Conservation (phyloP, 2,797 vertebrate genomes). For the Rhodeus uyekii region DNA sequence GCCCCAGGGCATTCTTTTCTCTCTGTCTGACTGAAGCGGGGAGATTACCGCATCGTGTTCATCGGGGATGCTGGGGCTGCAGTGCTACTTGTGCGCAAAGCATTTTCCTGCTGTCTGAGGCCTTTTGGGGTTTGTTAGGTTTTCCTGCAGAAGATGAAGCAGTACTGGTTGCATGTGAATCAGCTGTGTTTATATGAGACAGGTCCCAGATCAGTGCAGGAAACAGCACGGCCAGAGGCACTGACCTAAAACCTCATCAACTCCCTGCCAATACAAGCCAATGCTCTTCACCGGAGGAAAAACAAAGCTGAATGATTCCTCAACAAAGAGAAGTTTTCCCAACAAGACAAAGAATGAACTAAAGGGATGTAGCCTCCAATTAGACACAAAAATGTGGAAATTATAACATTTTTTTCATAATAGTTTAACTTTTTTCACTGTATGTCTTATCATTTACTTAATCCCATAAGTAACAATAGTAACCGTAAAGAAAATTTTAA, state of each 20-base stretch:
- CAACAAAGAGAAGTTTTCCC: neutral
- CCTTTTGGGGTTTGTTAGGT: slow-evolving; percentile 45
- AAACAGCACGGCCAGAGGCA: slow-evolving; percentile 36
- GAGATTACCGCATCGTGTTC: slow-evolving; percentile 68
- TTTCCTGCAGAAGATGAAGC: slow-evolving; percentile 45
- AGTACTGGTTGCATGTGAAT: slow-evolving; percentile 51
- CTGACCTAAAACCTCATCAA: slow-evolving; percentile 41
- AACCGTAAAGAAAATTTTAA: too few relatives aligned
- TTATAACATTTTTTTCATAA: too few relatives aligned
- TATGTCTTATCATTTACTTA: too few relatives aligned
- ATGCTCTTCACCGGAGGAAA: slow-evolving; percentile 8
- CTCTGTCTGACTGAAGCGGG: slow-evolving; percentile 70
- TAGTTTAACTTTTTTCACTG: too few relatives aligned
- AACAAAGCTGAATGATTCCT: slow-evolving; percentile 20
- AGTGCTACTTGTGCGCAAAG: slow-evolving; percentile 51
- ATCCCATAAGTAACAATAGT: too few relatives aligned
- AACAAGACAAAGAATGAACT: neutral
- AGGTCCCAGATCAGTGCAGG: slow-evolving; percentile 38
- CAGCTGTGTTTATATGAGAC: slow-evolving; percentile 40
- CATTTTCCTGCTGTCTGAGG: slow-evolving; percentile 34
- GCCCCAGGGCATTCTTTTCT: slow-evolving; percentile 66
- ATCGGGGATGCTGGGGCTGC: slow-evolving; percentile 58
- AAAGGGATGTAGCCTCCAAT: neutral
- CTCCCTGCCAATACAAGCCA: slow-evolving; percentile 21
- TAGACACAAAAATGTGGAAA: neutral